Evolutionary conservation across 92 coral and sea anemone species (phyloP), one percentile per base, ranked within the genome.

Genomic region (Palythoa grandiflora): DNA sequence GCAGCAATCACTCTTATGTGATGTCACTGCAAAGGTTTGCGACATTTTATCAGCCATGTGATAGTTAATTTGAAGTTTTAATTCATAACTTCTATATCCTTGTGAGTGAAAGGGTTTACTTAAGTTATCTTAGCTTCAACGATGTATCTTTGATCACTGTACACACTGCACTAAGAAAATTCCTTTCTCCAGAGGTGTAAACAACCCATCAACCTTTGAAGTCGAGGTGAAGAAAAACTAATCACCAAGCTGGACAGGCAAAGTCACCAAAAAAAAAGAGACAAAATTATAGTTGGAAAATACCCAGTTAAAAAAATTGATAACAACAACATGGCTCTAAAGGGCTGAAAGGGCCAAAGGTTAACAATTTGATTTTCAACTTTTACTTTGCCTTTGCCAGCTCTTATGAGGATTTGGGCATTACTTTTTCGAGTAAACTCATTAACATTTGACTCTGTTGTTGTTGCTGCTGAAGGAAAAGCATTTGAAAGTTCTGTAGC

Each of bases 391-490:
- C 40, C 44, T 68, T 20, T 68, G 35, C 16, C 35, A 19, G 36
- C 8, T 16, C 10, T 19, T 5, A 60, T 60, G 66, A 13, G 19
- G 66, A 39, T 20, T 73, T 73, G 53, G 77, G 77, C 53, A 73
- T 12, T 44, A 73, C 35, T 39, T 48, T 74, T 71, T 57, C 88
- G 3, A 85, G 71, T 28, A 85, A 44, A 85, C 51, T 9, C 88
- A 85, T 50, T 48, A 72, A 72, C 60, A 73, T 54, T 51, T 85
- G 80, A 38, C 83, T 73, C 70, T 85, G 88, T 38, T 85, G 88
- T 73, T 85, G 88, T 52, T 85, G 83, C 54, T 86, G 89, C 83
- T 86, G 89, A 52, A 78, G 19, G 57, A 87, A 87, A 12, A 78
- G 60, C 85, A 87, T 87, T 77, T 87, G 89, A 71, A 85, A 85